Percentiles rank a stretch among this genome's conserved stretches.
phyloP scores from a whole-genome alignment of 2,113 vertebrate genomes.

The Nothocercus julius region DNA sequence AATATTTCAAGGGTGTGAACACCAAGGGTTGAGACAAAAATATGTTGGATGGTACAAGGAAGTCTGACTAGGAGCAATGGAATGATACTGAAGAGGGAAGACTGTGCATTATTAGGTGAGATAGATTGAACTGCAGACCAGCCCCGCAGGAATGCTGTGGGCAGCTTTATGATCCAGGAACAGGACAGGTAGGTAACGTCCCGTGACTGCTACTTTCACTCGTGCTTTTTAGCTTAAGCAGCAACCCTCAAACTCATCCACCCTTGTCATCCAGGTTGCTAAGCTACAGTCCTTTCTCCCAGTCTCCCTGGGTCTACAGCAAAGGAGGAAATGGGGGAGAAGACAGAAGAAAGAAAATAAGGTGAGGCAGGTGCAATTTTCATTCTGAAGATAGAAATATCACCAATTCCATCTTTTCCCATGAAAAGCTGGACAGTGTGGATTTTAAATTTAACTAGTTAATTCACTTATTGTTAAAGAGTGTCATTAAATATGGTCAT shows the following conservation, averaged over 20 bases:
- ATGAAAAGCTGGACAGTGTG: not conserved
- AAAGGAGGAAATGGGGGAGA: not conserved
- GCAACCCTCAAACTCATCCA: too few relatives aligned
- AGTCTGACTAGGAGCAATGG: not conserved
- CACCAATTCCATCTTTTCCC: not conserved
- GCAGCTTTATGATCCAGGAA: not conserved
- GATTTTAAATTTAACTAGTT: not conserved
- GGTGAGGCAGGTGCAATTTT: not conserved
- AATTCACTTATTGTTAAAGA: not conserved
- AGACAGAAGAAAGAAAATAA: not conserved
- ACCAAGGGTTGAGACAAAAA: not conserved
- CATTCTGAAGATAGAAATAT: not conserved
- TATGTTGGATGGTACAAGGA: not conserved
- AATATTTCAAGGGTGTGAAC: not conserved
- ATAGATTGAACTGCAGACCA: fast-evolving
- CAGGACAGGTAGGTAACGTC: not conserved
- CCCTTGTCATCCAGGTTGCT: not conserved
- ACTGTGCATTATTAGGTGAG: not conserved
- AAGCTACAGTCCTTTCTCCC: not conserved
- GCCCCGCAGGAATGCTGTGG: not conserved
- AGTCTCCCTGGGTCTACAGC: not conserved
- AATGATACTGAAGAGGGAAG: not conserved
- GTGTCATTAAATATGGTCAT: not conserved
- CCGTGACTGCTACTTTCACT: too few relatives aligned
- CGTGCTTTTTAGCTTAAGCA: too few relatives aligned